phyloP scores from a whole-genome alignment of 2,888 invertebrate genomes.

The Coecobrya sp. region DNA sequence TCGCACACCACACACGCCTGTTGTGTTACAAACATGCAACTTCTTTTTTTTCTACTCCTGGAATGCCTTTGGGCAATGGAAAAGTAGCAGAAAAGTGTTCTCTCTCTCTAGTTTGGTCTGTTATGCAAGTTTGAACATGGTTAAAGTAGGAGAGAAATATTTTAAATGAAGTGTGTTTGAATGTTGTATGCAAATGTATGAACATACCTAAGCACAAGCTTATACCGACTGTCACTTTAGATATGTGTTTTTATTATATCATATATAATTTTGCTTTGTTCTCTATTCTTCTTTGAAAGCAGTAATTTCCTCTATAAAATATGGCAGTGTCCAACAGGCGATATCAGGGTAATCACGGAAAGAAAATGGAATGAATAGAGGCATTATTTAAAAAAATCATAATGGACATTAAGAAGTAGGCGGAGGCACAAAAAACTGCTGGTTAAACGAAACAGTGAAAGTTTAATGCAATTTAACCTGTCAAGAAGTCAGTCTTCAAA shows the following conservation, averaged over 20 bases:
- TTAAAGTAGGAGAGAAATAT: not conserved
- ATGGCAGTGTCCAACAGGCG: slow-evolving; percentile 76
- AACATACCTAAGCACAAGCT: not conserved
- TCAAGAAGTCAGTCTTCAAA: slow-evolving; percentile 39
- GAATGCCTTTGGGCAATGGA: slow-evolving; percentile 47
- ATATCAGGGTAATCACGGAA: slow-evolving; percentile 71
- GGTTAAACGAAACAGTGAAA: slow-evolving; percentile 55
- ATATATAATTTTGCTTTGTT: not conserved
- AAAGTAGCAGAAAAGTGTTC: slow-evolving; percentile 32
- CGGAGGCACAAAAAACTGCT: slow-evolving; percentile 25
- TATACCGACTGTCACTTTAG: not conserved
- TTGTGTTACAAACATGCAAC: slow-evolving; percentile 36
- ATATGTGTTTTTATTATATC: not conserved
- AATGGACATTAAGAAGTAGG: slow-evolving; percentile 44
- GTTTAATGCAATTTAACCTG: slow-evolving; percentile 73
- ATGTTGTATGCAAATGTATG: slow-evolving; percentile 44
- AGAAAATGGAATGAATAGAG: slow-evolving; percentile 62
- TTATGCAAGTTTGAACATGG: not conserved
- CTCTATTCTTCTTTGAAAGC: slow-evolving; percentile 43
- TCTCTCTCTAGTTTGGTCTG: not conserved
- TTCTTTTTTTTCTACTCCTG: slow-evolving; percentile 26
- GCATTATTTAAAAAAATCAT: slow-evolving; percentile 54
- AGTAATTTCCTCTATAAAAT: slow-evolving; percentile 74
- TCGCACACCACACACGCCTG: slow-evolving; percentile 41
- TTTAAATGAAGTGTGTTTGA: slow-evolving; percentile 7